phyloP scores from a whole-genome alignment of 2,797 vertebrate genomes.

The Channallabes apus region DNA sequence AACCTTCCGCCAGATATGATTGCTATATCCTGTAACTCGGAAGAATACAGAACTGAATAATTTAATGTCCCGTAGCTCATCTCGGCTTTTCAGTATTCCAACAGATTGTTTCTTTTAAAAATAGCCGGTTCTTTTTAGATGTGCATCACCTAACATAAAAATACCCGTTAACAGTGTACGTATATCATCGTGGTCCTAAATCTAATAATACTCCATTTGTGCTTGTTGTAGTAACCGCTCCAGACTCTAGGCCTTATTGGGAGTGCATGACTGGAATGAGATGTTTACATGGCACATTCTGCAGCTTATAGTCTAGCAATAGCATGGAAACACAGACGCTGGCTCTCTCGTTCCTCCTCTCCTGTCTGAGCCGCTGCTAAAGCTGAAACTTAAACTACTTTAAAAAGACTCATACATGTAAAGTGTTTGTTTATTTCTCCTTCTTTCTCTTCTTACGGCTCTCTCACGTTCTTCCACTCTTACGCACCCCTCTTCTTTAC shows the following conservation, averaged over 20 bases:
- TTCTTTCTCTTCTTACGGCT: not conserved
- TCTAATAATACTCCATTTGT: conserved; percentile 31
- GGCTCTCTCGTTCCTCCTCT: not conserved
- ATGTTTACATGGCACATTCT: conserved; percentile 43
- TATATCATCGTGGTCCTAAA: conserved; percentile 9
- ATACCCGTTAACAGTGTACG: not conserved
- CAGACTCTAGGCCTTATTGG: conserved; percentile 26
- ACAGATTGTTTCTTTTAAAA: not conserved
- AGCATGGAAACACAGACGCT: conserved; percentile 22
- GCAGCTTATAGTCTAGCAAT: conserved; percentile 37
- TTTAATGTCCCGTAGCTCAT: not conserved
- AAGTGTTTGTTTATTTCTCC: conserved; percentile 40
- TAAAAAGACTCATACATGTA: not conserved
- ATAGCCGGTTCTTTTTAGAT: not conserved
- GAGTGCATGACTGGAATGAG: conserved; percentile 32
- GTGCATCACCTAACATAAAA: conserved; percentile 4
- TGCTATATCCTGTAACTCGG: not conserved
- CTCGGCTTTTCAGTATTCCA: not conserved
- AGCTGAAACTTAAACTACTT: not conserved
- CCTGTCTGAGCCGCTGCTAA: not conserved
- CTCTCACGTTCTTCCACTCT: not conserved
- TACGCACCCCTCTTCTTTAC: conserved; percentile 3
- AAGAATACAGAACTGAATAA: not conserved
- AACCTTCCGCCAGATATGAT: not conserved
- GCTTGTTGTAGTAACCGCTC: conserved; percentile 24